Evolutionary conservation across 2,888 invertebrate species (phyloP), one percentile per base, ranked within the genome.

Genomic region (Yponomeuta plumbellus): DNA sequence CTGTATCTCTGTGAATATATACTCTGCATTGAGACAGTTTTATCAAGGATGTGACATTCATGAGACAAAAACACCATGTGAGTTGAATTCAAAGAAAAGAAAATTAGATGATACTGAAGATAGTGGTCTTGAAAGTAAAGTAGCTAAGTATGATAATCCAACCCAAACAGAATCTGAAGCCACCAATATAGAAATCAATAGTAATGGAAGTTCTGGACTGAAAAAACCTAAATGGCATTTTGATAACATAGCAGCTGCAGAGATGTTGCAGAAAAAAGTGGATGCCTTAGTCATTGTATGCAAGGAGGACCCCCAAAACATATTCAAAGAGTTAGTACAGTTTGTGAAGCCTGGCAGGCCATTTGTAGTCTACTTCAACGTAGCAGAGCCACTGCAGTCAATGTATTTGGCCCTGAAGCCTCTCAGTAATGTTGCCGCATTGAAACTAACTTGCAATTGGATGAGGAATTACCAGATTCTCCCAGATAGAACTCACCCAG

Each of bases 401-500:
- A 93, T 97, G 68, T 98, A 96, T 80, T 88, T 94, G 66, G 93
- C 94, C 73, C 84, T 99, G 66, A 97, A 97, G 80, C 92, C 94
- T 67, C 91, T 93, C 66, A 92, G 92, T 67, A 94, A 94, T 78
- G 94, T 96, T 21, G 93, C 97, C 11, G 95, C 95, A 76, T 84
- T 99, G 58, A 94, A 94, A 79, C 84, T 99, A 11, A 94, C 95
- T 58, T 96, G 96, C 72, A 97, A 96, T 76, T 99, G 98, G 94
- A 90, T 97, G 83, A 93, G 98, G 71, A 94, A 95, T 73, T 98
- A 98, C 91, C 99, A 99, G 92, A 83, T 92, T 40, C 86, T 98
- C 70, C 95, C 96, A 1, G 95, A 97, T 71, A 93, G 99, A 81
- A 99, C 99, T 21, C 99, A 99, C 92, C 99, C 99, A 1, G 95